Conservation (phyloP, 2,888 invertebrate genomes). For the Priocnemis perturbator region DNA sequence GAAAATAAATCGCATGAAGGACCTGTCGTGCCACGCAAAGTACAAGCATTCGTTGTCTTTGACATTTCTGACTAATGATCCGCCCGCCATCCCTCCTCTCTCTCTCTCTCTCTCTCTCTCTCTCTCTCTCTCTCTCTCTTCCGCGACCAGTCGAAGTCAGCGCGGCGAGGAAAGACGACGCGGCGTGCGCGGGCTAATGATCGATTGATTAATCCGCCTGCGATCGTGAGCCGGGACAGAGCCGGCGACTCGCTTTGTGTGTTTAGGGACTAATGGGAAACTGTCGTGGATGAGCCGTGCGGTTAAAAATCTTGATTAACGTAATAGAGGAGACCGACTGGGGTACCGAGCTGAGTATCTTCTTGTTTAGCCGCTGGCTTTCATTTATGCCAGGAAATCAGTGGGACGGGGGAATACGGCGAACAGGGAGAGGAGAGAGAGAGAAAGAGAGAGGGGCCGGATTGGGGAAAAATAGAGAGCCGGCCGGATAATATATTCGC, state of each 20-base stretch:
- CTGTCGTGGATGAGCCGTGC: too few relatives aligned
- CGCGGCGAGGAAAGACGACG: constrained; percentile 1
- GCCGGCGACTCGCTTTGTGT: too few relatives aligned
- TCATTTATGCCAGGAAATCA: constrained; percentile 5
- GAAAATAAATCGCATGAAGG: constrained; percentile 38
- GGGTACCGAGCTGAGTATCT: too few relatives aligned
- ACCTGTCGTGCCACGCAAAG: constrained; percentile 14
- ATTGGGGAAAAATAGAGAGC: constrained; percentile 23
- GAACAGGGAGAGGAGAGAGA: constrained; percentile 1
- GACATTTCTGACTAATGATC: constrained; percentile 55
- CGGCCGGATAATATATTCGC: constrained; percentile 21
- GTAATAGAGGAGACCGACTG: too few relatives aligned
- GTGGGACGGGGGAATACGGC: background rate
- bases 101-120: too few relatives aligned
- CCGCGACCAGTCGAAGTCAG: background rate
- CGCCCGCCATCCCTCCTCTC: too few relatives aligned
- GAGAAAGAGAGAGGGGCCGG: constrained; percentile 16
- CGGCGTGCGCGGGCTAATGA: constrained; percentile 45
- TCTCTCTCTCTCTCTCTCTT: too few relatives aligned
- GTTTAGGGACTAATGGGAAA: too few relatives aligned
- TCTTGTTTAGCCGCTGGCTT: background rate
- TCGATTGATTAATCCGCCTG: constrained; percentile 50
- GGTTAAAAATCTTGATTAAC: background rate
- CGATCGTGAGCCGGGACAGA: background rate
- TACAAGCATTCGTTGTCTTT: constrained; percentile 46